phyloP scores from a whole-genome alignment of 2,797 vertebrate genomes.

The Bucorvus abyssinicus region DNA sequence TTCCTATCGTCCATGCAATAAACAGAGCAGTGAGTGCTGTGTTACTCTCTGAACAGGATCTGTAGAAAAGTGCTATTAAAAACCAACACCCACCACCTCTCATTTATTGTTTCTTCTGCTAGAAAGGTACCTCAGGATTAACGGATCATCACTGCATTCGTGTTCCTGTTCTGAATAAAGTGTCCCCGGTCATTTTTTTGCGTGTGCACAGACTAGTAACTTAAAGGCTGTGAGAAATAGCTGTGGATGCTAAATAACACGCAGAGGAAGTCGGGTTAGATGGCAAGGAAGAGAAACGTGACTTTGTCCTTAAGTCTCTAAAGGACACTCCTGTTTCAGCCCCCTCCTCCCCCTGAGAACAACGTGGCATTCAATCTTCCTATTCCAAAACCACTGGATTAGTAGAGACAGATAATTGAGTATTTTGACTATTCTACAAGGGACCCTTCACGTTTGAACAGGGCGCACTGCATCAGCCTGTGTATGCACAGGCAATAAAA shows the following conservation, averaged over 20 bases:
- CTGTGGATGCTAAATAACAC: slow-evolving; percentile 20
- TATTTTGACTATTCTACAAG: slow-evolving; percentile 14
- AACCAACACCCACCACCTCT: not conserved
- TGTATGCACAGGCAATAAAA: not conserved
- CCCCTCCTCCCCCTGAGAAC: not conserved
- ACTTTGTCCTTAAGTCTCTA: slow-evolving; percentile 17
- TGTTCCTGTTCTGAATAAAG: not conserved
- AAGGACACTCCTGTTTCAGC: not conserved
- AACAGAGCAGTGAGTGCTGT: not conserved
- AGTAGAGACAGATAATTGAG: slow-evolving; percentile 25
- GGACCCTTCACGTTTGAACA: slow-evolving; percentile 15
- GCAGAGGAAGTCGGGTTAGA: slow-evolving; percentile 8
- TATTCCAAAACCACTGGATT: slow-evolving; percentile 32
- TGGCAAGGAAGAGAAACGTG: not conserved
- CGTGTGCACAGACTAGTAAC: not conserved
- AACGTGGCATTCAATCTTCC: slow-evolving; percentile 6
- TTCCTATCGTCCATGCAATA: not conserved
- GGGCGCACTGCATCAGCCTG: not conserved
- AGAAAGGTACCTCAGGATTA: not conserved
- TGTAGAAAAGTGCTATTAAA: not conserved
- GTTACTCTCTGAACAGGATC: not conserved
- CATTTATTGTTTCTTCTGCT: not conserved
- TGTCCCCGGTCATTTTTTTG: not conserved
- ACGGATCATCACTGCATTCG: not conserved
- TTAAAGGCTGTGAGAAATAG: not conserved